Evolutionary conservation across 2,888 invertebrate genomes (phyloP).

Genomic region (Gasteruption jaculator): DNA sequence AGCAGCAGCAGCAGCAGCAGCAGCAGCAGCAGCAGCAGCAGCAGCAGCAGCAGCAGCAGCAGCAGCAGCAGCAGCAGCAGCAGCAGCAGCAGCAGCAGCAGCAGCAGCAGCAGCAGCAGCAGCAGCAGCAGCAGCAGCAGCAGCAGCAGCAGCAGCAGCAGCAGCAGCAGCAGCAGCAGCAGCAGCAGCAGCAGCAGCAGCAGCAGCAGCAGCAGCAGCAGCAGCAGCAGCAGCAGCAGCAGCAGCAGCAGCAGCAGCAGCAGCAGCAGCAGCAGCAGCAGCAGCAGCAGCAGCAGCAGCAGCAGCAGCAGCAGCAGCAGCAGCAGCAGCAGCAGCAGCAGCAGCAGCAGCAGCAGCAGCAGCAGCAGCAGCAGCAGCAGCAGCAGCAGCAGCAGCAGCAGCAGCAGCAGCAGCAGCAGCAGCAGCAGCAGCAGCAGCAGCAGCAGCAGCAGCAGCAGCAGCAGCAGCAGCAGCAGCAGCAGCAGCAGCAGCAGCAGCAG

Average conservation of each 20-base stretch:
- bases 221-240: slow-evolving; percentile 1
- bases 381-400: slow-evolving; percentile 1
- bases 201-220: slow-evolving; percentile 1
- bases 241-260: slow-evolving; percentile 1
- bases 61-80: slow-evolving; percentile 1
- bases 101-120: slow-evolving; percentile 1
- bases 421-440: slow-evolving; percentile 1
- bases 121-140: slow-evolving; percentile 1
- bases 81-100: slow-evolving; percentile 1
- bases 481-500: slow-evolving; percentile 1
- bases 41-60: slow-evolving; percentile 1
- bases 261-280: slow-evolving; percentile 1
- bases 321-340: slow-evolving; percentile 1
- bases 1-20: slow-evolving; percentile 1
- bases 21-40: slow-evolving; percentile 1
- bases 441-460: slow-evolving; percentile 1
- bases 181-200: slow-evolving; percentile 1
- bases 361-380: slow-evolving; percentile 1
- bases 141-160: slow-evolving; percentile 1
- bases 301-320: slow-evolving; percentile 1
- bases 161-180: slow-evolving; percentile 1
- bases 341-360: slow-evolving; percentile 1
- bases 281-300: slow-evolving; percentile 1
- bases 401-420: slow-evolving; percentile 1
- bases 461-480: slow-evolving; percentile 1